Percentiles rank a stretch among this genome's conserved stretches.
phyloP scores from a whole-genome alignment of 2,888 invertebrate species.

The Hyles lineata region DNA sequence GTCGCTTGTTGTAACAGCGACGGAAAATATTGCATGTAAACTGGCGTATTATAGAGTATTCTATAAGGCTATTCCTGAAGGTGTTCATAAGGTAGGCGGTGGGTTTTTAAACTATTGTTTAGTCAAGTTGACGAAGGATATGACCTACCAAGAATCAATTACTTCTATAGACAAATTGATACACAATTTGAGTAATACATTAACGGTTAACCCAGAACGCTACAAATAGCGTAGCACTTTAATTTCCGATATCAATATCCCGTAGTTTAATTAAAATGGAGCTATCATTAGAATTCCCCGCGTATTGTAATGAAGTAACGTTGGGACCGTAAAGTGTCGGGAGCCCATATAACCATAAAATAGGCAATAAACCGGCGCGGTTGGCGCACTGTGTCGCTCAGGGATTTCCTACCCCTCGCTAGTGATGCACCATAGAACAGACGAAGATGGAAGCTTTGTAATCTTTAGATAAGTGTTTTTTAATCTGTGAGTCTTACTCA shows the following conservation, averaged over 20 bases:
- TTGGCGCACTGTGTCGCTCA: slow-evolving; percentile 42
- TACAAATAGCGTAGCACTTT: background rate
- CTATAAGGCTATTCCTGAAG: no score
- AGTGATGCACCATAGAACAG: background rate
- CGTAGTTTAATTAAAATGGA: background rate
- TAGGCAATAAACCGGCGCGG: slow-evolving; percentile 39
- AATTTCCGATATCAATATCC: background rate
- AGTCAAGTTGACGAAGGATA: no score
- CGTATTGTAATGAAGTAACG: slow-evolving; percentile 47
- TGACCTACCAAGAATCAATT: no score
- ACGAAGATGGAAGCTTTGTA: no score
- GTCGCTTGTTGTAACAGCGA: no score
- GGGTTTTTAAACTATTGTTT: no score
- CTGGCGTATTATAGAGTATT: no score
- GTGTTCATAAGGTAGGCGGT: no score
- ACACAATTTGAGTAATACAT: background rate
- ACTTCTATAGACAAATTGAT: background rate
- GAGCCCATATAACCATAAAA: slow-evolving; percentile 41
- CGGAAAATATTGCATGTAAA: no score
- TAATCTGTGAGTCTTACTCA: no score
- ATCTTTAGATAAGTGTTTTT: no score
- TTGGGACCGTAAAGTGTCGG: slow-evolving; percentile 44
- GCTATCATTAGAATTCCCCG: slow-evolving; percentile 4
- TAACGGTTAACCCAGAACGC: background rate
- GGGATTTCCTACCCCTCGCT: slow-evolving; percentile 25